These are phyloP conservation scores for Drosophila kohkoa DNA, from an alignment of 1,140 invertebrate species.

Conservation along the genomic window DNA sequence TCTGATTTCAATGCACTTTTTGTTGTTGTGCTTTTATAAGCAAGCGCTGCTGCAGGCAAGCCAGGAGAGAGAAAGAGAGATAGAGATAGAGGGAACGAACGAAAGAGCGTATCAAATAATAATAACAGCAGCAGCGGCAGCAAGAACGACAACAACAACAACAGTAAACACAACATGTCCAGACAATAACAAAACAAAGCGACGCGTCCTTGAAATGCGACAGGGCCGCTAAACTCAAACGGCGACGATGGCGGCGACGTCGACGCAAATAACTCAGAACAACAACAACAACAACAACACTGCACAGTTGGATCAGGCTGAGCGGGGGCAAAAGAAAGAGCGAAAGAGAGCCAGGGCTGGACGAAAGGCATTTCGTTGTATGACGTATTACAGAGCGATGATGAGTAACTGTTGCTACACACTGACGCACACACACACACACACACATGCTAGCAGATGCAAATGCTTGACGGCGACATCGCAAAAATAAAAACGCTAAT, in stretches of 20 bases:
- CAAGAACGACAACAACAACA: conserved; percentile 1
- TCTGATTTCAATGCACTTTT: conserved; percentile 74
- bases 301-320: conserved; percentile 18
- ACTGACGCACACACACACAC: conserved; percentile 2
- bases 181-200: conserved; percentile 80
- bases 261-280: conserved; percentile 73
- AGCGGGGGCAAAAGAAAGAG: conserved; percentile 19
- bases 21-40: conserved; percentile 28
- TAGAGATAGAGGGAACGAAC: conserved; percentile 4
- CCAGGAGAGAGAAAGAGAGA: conserved; percentile 1
- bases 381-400: conserved; percentile 28
- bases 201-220: conserved; percentile 72
- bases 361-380: conserved; percentile 2
- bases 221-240: conserved; percentile 75
- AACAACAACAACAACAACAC: not conserved
- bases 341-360: conserved; percentile 20
- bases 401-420: conserved; percentile 36
- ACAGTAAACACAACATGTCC: conserved; percentile 38
- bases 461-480: conserved; percentile 15
- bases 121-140: not conserved
- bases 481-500: not conserved
- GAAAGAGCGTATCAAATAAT: conserved; percentile 24
- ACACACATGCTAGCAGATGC: not conserved
- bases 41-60: conserved; percentile 16
- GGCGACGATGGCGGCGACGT: conserved; percentile 28